A percentile compares a stretch with the other conserved stretches of the same genome.
Conservation (phyloP, 2,888 invertebrate genomes). For the Aphrophora alni region DNA sequence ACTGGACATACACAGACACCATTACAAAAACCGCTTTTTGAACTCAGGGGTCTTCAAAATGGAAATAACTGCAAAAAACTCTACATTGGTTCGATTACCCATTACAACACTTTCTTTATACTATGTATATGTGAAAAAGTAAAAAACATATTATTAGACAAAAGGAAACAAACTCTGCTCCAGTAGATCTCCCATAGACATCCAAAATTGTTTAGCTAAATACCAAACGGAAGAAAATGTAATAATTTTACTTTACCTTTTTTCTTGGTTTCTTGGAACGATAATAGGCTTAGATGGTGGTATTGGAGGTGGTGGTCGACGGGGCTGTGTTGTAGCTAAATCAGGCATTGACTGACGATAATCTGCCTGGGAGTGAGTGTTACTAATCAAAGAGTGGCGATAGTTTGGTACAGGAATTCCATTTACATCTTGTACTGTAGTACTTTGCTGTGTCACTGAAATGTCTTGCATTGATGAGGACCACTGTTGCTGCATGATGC, state of each 20-base stretch:
- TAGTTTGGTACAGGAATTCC: slow-evolving; percentile 58
- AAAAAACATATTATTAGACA: no score
- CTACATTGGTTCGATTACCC: no score
- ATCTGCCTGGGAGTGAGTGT: slow-evolving; percentile 32
- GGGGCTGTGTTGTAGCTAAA: slow-evolving; percentile 21
- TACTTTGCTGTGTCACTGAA: slow-evolving; percentile 57
- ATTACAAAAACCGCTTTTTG: no score
- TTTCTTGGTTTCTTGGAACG: slow-evolving; percentile 29
- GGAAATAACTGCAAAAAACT: no score
- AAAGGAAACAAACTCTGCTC: no score
- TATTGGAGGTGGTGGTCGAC: slow-evolving; percentile 58
- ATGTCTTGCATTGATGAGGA: slow-evolving; percentile 65
- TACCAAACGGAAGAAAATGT: no score
- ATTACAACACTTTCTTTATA: no score
- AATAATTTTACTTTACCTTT: slow-evolving; percentile 1
- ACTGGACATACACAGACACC: no score
- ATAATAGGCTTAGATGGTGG: slow-evolving; percentile 64
- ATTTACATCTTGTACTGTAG: not conserved
- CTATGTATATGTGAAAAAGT: no score
- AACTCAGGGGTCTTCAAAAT: no score
- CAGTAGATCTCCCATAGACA: no score
- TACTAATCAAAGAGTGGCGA: slow-evolving; percentile 61
- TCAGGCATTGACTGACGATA: slow-evolving; percentile 38
- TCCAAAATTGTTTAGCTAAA: no score
- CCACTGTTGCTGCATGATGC: slow-evolving; percentile 53